Percentiles rank a stretch among this genome's conserved stretches.
Evolutionary conservation across 2,797 vertebrate genomes (phyloP).

Genomic region (Pitangus sulphuratus): DNA sequence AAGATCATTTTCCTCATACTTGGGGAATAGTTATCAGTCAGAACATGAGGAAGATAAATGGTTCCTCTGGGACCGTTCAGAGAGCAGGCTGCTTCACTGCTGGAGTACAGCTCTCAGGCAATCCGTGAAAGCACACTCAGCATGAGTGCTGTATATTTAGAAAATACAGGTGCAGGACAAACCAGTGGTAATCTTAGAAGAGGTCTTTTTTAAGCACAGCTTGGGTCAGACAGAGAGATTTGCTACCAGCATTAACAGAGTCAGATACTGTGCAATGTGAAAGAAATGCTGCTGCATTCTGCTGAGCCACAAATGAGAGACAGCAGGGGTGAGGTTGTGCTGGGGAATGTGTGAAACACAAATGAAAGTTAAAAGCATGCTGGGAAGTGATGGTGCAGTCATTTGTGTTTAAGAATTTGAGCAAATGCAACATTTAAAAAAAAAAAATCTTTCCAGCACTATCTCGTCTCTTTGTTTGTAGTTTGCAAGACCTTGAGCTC

Average conservation of each 20-base stretch:
- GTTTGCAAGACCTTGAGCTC: slow-evolving; percentile 68
- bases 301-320: background rate
- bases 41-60: background rate
- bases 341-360: background rate
- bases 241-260: background rate
- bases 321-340: background rate
- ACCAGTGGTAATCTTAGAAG: background rate
- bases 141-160: background rate
- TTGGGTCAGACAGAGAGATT: background rate
- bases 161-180: background rate
- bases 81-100: background rate
- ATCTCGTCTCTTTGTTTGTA: slow-evolving; percentile 47
- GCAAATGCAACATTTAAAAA: background rate
- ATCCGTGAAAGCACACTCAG: background rate
- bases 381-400: background rate
- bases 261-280: background rate
- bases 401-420: background rate
- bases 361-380: background rate
- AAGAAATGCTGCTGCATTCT: background rate
- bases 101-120: accelerated
- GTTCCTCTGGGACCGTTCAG: background rate
- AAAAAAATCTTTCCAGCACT: background rate
- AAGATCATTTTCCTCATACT: background rate
- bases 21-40: background rate
- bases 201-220: background rate